phyloP scores from a whole-genome alignment of 2,113 vertebrate genomes.

The Spermophilus dauricus region DNA sequence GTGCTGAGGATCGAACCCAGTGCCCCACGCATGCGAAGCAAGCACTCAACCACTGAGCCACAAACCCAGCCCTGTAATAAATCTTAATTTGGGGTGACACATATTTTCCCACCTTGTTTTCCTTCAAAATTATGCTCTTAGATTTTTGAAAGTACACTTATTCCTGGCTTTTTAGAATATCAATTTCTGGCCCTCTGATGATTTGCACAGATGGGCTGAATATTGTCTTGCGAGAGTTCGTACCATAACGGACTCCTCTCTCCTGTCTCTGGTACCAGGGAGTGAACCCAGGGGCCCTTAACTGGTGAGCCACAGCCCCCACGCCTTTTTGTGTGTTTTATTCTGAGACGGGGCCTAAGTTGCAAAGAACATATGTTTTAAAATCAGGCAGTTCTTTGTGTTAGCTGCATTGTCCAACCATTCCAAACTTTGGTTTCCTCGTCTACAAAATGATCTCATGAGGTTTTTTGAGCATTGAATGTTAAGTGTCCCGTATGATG shows the following conservation, averaged over 20 bases:
- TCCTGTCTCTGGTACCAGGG: background rate
- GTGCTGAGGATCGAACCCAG: no score
- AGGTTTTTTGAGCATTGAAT: background rate
- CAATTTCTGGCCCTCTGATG: constrained; percentile 18
- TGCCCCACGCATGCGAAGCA: no score
- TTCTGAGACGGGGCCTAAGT: background rate
- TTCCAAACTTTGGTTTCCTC: background rate
- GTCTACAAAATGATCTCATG: background rate
- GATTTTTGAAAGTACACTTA: constrained; percentile 53
- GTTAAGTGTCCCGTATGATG: background rate
- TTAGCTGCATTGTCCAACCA: background rate
- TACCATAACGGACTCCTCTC: background rate
- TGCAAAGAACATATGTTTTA: background rate
- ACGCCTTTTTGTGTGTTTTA: background rate
- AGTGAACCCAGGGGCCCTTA: background rate
- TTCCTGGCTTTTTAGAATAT: constrained; percentile 37
- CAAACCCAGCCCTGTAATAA: background rate
- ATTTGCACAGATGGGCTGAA: background rate
- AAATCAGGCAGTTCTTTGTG: background rate
- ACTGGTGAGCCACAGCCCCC: background rate
- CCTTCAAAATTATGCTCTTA: constrained; percentile 1
- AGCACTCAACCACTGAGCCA: no score
- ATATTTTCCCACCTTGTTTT: constrained; percentile 19
- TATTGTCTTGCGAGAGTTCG: background rate
- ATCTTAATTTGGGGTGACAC: background rate